Percentiles rank a stretch among this genome's conserved stretches.
Conservation (phyloP, 2,888 invertebrate genomes). For the Caenorhabditis macrosperma region DNA sequence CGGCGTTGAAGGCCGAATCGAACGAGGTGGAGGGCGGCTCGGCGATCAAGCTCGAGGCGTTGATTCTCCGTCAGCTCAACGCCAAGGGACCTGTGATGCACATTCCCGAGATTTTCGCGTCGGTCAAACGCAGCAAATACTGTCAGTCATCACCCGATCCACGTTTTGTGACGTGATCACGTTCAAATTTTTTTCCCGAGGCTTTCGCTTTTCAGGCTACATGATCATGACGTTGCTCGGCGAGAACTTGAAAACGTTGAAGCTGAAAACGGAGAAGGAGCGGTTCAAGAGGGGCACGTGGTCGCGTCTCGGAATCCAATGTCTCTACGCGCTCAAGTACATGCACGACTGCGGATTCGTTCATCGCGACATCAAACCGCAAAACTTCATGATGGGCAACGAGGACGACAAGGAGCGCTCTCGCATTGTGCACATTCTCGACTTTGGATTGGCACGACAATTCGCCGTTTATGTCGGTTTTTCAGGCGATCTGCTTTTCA, state of each 20-base stretch:
- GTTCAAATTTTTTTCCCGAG: too few relatives aligned
- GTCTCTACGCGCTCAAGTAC: slow-evolving; percentile 66
- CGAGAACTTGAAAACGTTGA: slow-evolving; percentile 67
- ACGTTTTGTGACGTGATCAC: too few relatives aligned
- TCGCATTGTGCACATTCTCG: slow-evolving; percentile 63
- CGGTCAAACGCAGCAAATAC: slow-evolving; percentile 71
- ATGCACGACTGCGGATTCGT: slow-evolving; percentile 70
- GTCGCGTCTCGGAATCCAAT: slow-evolving; percentile 70
- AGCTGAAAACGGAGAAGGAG: slow-evolving; percentile 46
- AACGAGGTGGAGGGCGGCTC: slow-evolving; percentile 75
- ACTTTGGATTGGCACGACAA: slow-evolving; percentile 68
- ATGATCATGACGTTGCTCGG: slow-evolving; percentile 76
- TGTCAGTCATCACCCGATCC: slow-evolving; percentile 35
- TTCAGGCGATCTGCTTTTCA: background rate
- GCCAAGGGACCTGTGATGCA: slow-evolving; percentile 65
- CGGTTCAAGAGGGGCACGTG: slow-evolving; percentile 65
- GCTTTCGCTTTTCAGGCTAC: slow-evolving; percentile 67
- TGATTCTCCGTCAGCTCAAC: slow-evolving; percentile 65
- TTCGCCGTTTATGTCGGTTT: slow-evolving; percentile 45
- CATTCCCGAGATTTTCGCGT: slow-evolving; percentile 66
- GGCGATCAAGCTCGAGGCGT: slow-evolving; percentile 74
- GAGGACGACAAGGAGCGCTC: slow-evolving; percentile 61
- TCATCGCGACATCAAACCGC: slow-evolving; percentile 69
- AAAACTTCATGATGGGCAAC: slow-evolving; percentile 72
- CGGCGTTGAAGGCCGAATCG: slow-evolving; percentile 75